phyloP scores from a whole-genome alignment of 1,140 invertebrate species.

The Euura lappo region DNA sequence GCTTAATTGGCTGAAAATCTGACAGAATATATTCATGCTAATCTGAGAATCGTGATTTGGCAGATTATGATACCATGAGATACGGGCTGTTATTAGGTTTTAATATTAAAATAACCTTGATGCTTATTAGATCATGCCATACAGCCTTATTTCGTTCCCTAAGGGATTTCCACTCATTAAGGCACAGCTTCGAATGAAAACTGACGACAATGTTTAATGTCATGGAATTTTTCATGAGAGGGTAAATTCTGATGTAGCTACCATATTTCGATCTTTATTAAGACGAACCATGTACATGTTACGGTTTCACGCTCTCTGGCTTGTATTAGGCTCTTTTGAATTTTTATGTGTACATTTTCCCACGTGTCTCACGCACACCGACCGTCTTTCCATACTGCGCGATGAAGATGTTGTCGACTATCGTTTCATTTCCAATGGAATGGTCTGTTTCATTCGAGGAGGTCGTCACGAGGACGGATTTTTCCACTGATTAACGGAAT shows the following conservation, averaged over 20 bases:
- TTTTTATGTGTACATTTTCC: background rate
- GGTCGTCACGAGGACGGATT: too few species aligned
- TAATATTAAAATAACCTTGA: background rate
- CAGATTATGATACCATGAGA: background rate
- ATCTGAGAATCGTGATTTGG: background rate
- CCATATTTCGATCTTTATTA: constrained; percentile 33
- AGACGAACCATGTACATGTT: constrained; percentile 18
- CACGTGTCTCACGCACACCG: too few species aligned
- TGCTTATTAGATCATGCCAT: background rate
- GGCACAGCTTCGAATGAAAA: constrained; percentile 36
- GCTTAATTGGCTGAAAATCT: background rate
- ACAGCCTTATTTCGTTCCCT: constrained; percentile 40
- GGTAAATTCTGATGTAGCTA: constrained; percentile 33
- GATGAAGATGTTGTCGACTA: too few species aligned
- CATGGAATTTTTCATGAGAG: constrained; percentile 36
- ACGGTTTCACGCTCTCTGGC: background rate
- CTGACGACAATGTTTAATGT: constrained; percentile 41
- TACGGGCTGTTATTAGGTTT: background rate
- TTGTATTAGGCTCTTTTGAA: background rate
- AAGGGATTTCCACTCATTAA: constrained; percentile 37
- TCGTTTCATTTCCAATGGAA: too few species aligned
- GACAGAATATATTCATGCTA: background rate
- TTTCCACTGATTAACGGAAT: too few species aligned
- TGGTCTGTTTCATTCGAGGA: too few species aligned
- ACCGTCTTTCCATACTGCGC: too few species aligned